Percentiles rank a stretch among this genome's conserved stretches.
Evolutionary conservation across 2,113 vertebrate species (phyloP).

Genomic region (Mus pahari): DNA sequence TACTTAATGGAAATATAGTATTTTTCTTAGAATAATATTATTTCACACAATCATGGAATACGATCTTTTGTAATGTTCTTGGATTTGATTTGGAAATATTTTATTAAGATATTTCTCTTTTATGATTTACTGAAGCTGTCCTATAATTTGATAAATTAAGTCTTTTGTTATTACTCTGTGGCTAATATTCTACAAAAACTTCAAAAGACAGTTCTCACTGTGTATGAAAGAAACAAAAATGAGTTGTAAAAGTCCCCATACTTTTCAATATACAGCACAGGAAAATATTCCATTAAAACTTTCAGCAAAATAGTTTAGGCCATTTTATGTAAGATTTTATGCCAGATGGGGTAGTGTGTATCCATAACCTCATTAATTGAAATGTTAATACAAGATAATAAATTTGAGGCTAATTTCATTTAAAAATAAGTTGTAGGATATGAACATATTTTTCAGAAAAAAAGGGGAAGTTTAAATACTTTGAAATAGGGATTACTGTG

Average conservation of each 20-base stretch:
- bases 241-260: neutral
- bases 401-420: neutral
- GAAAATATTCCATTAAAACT: neutral
- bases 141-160: constrained; percentile 26
- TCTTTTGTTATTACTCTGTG: neutral
- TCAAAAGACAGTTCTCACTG: constrained; percentile 1
- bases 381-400: neutral
- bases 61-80: neutral
- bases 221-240: neutral
- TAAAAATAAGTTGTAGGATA: neutral
- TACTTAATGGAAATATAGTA: neutral
- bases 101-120: neutral
- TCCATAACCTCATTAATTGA: neutral
- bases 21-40: constrained; percentile 5
- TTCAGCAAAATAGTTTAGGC: constrained; percentile 36
- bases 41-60: neutral
- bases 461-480: constrained; percentile 52
- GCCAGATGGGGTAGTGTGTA: neutral
- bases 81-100: neutral
- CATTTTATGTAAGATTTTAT: constrained; percentile 7
- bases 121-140: neutral
- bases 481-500: constrained; percentile 47
- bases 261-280: constrained; percentile 23
- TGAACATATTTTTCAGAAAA: neutral
- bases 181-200: neutral